Evolutionary conservation across 2,888 invertebrate species (phyloP).

Genomic region (Fragum sueziense): DNA sequence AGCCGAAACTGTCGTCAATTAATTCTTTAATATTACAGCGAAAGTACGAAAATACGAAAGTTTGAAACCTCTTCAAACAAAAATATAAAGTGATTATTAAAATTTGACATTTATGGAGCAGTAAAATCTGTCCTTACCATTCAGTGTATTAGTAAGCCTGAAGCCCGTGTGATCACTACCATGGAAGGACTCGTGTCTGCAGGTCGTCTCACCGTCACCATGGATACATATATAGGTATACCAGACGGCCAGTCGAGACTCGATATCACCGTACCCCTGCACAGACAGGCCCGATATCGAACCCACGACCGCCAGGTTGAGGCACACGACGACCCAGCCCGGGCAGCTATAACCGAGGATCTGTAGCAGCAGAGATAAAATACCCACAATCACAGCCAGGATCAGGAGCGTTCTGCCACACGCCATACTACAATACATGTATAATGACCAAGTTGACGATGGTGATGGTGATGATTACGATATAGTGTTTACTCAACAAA

Average conservation of each 20-base stretch:
- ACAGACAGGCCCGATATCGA: not conserved
- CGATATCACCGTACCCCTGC: slow-evolving; percentile 29
- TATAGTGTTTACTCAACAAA: too few relatives aligned
- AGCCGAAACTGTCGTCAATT: too few relatives aligned
- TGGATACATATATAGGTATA: slow-evolving; percentile 37
- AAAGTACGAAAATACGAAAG: too few relatives aligned
- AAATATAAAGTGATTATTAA: too few relatives aligned
- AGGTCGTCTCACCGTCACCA: not conserved
- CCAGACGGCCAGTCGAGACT: slow-evolving; percentile 38
- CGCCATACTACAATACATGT: not conserved
- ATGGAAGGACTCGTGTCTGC: slow-evolving; percentile 16
- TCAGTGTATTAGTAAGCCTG: slow-evolving; percentile 21
- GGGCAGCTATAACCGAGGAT: slow-evolving; percentile 40
- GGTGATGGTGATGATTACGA: too few relatives aligned
- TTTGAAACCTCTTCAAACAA: too few relatives aligned
- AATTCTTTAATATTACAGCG: too few relatives aligned
- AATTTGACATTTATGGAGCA: too few relatives aligned
- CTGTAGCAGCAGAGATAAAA: slow-evolving; percentile 31
- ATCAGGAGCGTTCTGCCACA: not conserved
- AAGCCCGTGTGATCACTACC: slow-evolving; percentile 33
- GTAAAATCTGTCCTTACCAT: too few relatives aligned
- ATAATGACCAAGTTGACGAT: too few relatives aligned
- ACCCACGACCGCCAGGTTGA: slow-evolving; percentile 26
- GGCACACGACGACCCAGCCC: slow-evolving; percentile 38
- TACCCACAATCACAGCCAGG: not conserved